These are phyloP conservation scores for Micronycteris hirsuta DNA, from an alignment of 2,113 vertebrate genomes.

Conservation along the genomic window DNA sequence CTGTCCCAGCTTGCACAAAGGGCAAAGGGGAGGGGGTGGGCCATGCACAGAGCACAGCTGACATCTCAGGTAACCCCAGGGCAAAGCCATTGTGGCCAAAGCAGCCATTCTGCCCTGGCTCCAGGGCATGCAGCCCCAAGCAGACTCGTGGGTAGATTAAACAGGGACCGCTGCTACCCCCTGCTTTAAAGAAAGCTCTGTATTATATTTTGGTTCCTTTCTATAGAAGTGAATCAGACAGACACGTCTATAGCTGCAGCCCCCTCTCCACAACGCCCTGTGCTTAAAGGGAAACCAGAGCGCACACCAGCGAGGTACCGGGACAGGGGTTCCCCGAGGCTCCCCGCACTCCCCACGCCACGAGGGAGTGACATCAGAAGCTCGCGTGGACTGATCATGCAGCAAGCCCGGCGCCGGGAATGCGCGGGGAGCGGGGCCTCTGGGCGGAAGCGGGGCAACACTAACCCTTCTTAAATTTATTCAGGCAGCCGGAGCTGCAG, in stretches of 20 bases:
- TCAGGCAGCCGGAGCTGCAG: constrained; percentile 95
- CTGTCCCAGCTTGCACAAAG: not conserved
- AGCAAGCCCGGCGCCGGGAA: constrained; percentile 17
- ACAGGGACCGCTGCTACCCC: not conserved
- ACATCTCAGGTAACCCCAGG: not conserved
- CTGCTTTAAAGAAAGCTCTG: not conserved
- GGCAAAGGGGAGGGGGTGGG: not conserved
- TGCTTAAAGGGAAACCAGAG: not conserved
- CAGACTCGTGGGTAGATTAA: not conserved
- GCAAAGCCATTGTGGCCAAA: not conserved
- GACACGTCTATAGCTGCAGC: not conserved
- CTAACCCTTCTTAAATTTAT: constrained; percentile 93
- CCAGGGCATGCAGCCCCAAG: not conserved
- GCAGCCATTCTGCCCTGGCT: not conserved
- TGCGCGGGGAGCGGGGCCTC: constrained; percentile 8
- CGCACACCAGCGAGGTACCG: not conserved
- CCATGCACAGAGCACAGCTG: not conserved
- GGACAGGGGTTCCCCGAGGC: constrained; percentile 12
- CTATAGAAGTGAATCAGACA: not conserved
- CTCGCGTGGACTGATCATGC: constrained; percentile 57
- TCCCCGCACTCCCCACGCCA: constrained; percentile 23
- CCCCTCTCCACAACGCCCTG: not conserved
- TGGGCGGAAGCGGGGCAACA: constrained; percentile 71
- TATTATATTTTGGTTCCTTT: not conserved
- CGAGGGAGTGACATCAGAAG: constrained; percentile 30